These are phyloP conservation scores for Cephus cinctus DNA, from an alignment of 1,140 invertebrate genomes.

Conservation along the genomic window DNA sequence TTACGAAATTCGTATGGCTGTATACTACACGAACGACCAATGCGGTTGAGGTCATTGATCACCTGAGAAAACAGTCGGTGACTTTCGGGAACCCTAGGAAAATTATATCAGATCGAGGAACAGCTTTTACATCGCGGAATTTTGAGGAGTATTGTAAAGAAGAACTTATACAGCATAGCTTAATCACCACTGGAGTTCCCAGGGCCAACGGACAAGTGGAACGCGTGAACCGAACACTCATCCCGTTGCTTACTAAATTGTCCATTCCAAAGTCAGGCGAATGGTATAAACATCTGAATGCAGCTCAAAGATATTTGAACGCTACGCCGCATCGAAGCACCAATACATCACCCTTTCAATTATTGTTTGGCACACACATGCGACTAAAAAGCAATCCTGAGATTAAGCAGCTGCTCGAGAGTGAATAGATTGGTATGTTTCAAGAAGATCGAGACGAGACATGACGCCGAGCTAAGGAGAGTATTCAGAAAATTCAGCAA, in stretches of 20 bases:
- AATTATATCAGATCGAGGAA: conserved; percentile 2
- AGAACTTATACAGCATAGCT: background rate
- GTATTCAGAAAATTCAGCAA: conserved; percentile 31
- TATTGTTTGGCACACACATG: conserved; percentile 25
- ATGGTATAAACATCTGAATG: conserved; percentile 34
- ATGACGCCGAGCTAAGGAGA: conserved; percentile 20
- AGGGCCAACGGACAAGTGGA: conserved; percentile 37
- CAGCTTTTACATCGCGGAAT: conserved; percentile 2
- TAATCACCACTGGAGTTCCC: conserved; percentile 32
- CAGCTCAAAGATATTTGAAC: conserved; percentile 33
- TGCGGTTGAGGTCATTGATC: background rate
- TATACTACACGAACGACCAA: background rate
- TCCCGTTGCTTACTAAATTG: conserved; percentile 32
- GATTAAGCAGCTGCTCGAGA: background rate
- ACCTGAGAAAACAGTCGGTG: background rate
- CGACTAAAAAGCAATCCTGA: background rate
- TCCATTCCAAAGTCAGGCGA: conserved; percentile 22
- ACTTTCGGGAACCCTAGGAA: conserved; percentile 18
- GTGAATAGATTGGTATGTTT: background rate
- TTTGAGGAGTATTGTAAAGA: conserved; percentile 11
- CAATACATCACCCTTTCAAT: conserved; percentile 30
- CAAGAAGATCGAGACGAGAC: background rate
- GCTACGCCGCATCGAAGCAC: conserved; percentile 33
- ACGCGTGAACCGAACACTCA: conserved; percentile 27
- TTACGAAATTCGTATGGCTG: no score